Conservation (phyloP, 92 coral and sea anemone species). For the Muricea muricata region DNA sequence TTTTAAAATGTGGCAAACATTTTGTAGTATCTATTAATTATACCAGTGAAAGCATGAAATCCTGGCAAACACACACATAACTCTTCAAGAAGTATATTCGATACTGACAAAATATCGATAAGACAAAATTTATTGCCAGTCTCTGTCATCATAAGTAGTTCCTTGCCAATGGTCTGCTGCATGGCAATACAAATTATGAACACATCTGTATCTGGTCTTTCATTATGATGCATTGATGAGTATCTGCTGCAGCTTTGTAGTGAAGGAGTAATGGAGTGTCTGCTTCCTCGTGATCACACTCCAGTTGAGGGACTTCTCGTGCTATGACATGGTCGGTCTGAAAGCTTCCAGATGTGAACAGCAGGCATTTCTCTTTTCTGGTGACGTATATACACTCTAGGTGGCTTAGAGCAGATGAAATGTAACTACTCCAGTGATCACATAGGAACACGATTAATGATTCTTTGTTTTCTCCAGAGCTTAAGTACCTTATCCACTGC, state of each 20-base stretch:
- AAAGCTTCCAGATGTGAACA: conserved; percentile 32
- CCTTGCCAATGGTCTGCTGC: conserved; percentile 56
- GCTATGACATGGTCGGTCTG: conserved; percentile 39
- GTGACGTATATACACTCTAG: conserved; percentile 53
- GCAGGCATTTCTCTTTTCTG: conserved; percentile 32
- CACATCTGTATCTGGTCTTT: conserved; percentile 28
- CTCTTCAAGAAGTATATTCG: not conserved
- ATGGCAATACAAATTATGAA: conserved; percentile 30
- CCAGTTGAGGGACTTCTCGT: conserved; percentile 55
- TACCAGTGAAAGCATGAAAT: conserved; percentile 2
- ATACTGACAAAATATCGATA: not conserved
- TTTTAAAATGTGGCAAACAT: not conserved
- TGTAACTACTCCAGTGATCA: conserved; percentile 38
- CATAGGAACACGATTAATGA: conserved; percentile 44
- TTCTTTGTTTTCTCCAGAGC: conserved; percentile 57
- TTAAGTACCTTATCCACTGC: conserved; percentile 56
- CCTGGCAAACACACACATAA: conserved; percentile 11
- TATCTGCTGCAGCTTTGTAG: conserved; percentile 24
- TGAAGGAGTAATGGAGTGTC: conserved; percentile 26
- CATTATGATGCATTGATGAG: conserved; percentile 32
- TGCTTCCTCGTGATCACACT: conserved; percentile 46
- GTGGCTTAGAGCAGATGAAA: conserved; percentile 22
- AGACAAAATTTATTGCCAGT: not conserved
- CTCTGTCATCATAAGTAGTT: conserved; percentile 13
- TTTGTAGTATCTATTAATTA: not conserved